phyloP scores from a whole-genome alignment of 2,888 invertebrate genomes.

The Enoplolaimus lenunculus region DNA sequence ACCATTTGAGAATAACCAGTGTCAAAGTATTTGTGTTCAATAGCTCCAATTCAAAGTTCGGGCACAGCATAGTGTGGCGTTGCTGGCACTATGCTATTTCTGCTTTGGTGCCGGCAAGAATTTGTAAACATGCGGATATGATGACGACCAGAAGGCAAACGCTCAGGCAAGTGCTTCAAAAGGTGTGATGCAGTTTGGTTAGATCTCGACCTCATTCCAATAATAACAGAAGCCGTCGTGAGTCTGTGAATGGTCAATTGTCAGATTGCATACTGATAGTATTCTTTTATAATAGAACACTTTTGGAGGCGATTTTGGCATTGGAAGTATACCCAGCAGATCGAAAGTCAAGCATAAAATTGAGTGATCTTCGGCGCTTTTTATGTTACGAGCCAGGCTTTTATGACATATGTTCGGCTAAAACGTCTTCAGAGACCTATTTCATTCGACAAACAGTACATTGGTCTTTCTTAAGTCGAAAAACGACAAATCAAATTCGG shows the following conservation, averaged over 20 bases:
- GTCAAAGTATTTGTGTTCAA: background rate
- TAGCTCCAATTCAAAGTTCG: background rate
- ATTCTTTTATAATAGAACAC: background rate
- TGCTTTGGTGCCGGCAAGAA: background rate
- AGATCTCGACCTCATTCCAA: background rate
- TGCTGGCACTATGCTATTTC: background rate
- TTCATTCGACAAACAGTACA: background rate
- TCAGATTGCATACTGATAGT: background rate
- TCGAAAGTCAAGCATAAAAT: background rate
- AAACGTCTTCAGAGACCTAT: background rate
- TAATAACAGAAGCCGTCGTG: background rate
- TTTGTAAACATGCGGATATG: background rate
- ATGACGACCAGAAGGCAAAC: background rate
- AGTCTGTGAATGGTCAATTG: background rate
- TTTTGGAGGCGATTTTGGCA: background rate
- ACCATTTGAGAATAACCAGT: background rate
- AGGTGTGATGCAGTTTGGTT: background rate
- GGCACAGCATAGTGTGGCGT: background rate
- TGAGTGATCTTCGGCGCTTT: background rate
- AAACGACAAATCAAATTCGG: background rate
- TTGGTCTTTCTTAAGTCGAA: background rate
- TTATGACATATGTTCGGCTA: background rate
- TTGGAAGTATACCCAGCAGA: background rate
- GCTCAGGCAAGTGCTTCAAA: background rate
- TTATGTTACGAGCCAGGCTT: background rate